phyloP scores from a whole-genome alignment of 2,888 invertebrate species.

The Noctua janthina region DNA sequence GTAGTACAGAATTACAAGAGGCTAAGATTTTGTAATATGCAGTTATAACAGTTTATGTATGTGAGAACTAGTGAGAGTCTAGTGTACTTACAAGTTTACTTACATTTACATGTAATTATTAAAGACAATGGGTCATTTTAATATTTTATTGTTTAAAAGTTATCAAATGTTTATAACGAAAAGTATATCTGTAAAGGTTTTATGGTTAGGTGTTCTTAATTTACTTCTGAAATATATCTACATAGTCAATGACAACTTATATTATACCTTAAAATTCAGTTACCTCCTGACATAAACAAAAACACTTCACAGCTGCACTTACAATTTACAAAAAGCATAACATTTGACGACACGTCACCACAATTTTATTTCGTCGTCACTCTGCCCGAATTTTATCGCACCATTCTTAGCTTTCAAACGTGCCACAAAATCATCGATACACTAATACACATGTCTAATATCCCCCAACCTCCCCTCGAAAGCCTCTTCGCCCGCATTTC shows the following conservation, averaged over 20 bases:
- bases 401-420: conserved; percentile 66
- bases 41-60: background rate
- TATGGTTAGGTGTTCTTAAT: background rate
- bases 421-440: conserved; percentile 83
- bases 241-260: background rate
- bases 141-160: no score
- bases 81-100: no score
- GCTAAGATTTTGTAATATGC: conserved; percentile 3
- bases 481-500: conserved; percentile 80
- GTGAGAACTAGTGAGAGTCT: background rate
- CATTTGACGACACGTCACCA: conserved; percentile 62
- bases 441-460: conserved; percentile 76
- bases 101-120: no score
- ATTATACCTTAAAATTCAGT: background rate
- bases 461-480: conserved; percentile 64
- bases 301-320: conserved; percentile 44
- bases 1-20: background rate
- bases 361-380: conserved; percentile 64
- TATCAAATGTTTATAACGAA: background rate
- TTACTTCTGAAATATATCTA: background rate
- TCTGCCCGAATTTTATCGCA: conserved; percentile 62
- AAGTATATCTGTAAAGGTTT: background rate
- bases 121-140: no score
- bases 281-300: conserved; percentile 19
- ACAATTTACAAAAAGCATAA: conserved; percentile 53